Evolutionary conservation across 2,888 invertebrate species (phyloP).

Genomic region (Lasioglossum pauxillum): DNA sequence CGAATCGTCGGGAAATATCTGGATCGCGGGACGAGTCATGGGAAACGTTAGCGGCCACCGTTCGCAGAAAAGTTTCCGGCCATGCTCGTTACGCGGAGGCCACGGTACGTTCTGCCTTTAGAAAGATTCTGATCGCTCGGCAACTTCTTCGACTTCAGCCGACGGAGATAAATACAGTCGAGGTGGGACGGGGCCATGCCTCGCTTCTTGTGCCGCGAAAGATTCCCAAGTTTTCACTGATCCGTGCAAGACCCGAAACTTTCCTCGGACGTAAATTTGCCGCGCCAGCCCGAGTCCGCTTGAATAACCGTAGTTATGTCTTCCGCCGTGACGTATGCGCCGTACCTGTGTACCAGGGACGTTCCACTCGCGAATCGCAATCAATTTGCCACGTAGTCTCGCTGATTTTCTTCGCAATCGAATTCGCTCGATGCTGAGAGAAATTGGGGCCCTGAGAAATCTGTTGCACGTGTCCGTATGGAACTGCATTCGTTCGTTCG

Average conservation of each 20-base stretch:
- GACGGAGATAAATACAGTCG: constrained; percentile 45
- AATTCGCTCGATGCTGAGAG: neutral
- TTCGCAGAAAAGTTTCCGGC: constrained; percentile 9
- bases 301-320: constrained; percentile 41
- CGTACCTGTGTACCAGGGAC: neutral
- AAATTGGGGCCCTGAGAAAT: neutral
- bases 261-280: constrained; percentile 47
- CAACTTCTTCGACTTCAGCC: constrained; percentile 43
- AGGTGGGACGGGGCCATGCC: constrained; percentile 19
- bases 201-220: constrained; percentile 21
- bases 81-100: constrained; percentile 39
- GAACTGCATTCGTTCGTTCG: neutral
- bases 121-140: constrained; percentile 54
- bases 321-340: neutral
- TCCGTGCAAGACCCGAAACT: constrained; percentile 45
- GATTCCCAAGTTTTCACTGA: constrained; percentile 56
- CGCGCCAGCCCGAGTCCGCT: constrained; percentile 4
- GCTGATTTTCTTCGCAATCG: neutral
- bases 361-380: neutral
- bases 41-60: neutral
- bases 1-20: neutral
- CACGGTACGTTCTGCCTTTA: constrained; percentile 41
- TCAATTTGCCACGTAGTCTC: neutral
- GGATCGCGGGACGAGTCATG: neutral
- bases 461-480: neutral